Evolutionary conservation across 2,113 vertebrate species (phyloP).

Genomic region (Nestor notabilis): DNA sequence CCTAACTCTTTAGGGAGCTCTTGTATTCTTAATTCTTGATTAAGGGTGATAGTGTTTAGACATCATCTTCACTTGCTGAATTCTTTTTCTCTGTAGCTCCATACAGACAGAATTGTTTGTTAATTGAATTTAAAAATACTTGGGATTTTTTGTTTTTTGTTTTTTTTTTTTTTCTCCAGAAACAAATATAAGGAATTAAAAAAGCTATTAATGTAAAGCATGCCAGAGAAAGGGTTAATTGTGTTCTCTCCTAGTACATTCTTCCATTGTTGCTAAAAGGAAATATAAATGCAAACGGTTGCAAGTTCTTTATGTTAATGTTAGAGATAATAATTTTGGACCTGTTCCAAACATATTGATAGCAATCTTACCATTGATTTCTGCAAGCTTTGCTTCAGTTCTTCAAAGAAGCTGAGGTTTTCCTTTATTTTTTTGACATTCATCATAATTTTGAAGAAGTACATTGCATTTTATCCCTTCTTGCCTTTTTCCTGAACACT

Average conservation of each 20-base stretch:
- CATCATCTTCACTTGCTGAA: neutral
- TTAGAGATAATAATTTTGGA: neutral
- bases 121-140: no score
- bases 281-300: neutral
- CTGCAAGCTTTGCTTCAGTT: neutral
- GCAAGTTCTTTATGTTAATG: slow-evolving; percentile 6
- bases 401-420: neutral
- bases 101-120: neutral
- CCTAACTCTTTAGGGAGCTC: neutral
- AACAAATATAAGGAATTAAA: neutral
- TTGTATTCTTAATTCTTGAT: neutral
- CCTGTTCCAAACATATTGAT: neutral
- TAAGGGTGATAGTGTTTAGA: neutral
- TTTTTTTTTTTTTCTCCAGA: neutral
- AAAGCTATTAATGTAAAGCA: neutral
- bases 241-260: neutral
- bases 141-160: no score
- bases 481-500: neutral
- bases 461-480: neutral
- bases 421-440: neutral
- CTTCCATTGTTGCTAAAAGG: neutral
- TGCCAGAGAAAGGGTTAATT: neutral
- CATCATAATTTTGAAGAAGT: neutral
- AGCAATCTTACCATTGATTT: slow-evolving; percentile 25
- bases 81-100: neutral